These are phyloP conservation scores for Gymnocheta viridis DNA, from an alignment of 2,888 invertebrate species.

Conservation along the genomic window DNA sequence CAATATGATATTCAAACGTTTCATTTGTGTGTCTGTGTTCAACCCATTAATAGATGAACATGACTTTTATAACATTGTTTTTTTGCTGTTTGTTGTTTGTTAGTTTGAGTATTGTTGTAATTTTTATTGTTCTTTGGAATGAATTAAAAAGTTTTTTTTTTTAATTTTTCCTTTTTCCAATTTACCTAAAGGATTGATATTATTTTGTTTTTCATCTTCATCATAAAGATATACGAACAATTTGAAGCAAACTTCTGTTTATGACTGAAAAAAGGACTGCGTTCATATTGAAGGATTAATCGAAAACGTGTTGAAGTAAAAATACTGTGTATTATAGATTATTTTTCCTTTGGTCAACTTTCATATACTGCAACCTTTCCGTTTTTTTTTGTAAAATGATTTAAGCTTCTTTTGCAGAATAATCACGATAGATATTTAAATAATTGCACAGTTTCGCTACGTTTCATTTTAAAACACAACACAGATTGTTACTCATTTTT, in stretches of 20 bases:
- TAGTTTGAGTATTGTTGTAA: neutral
- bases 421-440: neutral
- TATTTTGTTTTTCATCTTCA: neutral
- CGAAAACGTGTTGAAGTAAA: slow-evolving; percentile 78
- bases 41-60: neutral
- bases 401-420: neutral
- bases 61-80: neutral
- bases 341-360: neutral
- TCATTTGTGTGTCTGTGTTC: neutral
- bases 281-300: slow-evolving; percentile 71
- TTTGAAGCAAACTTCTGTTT: slow-evolving; percentile 5
- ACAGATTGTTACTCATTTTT: too few species aligned
- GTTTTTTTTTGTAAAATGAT: neutral
- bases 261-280: slow-evolving; percentile 69
- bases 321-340: slow-evolving; percentile 47
- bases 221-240: neutral
- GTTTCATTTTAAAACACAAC: neutral
- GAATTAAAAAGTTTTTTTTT: neutral
- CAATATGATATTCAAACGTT: neutral
- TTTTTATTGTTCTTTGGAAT: neutral
- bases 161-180: neutral
- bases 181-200: neutral
- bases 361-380: neutral
- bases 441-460: neutral
- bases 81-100: neutral